Evolutionary conservation across 2,113 vertebrate genomes (phyloP).

Genomic region (Pseudopipra pipra): DNA sequence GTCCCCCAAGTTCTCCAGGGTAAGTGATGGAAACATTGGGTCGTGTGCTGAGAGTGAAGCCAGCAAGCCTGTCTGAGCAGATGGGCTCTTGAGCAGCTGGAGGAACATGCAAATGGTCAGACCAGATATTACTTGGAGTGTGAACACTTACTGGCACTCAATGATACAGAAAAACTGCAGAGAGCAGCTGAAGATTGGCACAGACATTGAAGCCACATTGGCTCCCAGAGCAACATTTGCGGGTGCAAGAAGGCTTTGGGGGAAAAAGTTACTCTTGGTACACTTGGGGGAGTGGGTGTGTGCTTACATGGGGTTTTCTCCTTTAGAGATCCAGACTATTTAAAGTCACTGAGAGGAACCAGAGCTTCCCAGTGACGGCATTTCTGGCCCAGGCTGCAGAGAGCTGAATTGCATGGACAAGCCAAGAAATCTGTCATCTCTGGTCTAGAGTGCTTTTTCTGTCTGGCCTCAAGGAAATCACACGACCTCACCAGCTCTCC

Average conservation of each 20-base stretch:
- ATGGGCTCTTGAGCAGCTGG: slow-evolving; percentile 48
- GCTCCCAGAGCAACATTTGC: neutral
- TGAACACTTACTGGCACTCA: neutral
- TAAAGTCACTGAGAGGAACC: neutral
- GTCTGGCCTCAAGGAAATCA: slow-evolving; percentile 23
- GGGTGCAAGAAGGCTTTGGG: neutral
- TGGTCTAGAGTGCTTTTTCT: neutral
- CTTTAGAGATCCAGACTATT: neutral
- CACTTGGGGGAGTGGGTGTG: too few relatives aligned
- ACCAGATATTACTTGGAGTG: slow-evolving; percentile 9
- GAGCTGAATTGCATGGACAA: neutral
- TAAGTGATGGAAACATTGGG: neutral
- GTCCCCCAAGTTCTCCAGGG: neutral
- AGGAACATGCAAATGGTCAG: slow-evolving; percentile 32
- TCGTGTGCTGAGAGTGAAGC: neutral
- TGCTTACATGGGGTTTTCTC: neutral
- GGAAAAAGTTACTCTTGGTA: neutral
- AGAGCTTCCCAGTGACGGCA: slow-evolving; percentile 1
- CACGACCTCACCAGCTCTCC: neutral
- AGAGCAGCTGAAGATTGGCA: neutral
- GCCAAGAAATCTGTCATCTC: neutral
- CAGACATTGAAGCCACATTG: neutral
- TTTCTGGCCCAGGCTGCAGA: neutral
- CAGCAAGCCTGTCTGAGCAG: slow-evolving; percentile 16
- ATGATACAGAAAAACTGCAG: neutral